Evolutionary conservation across 2,888 invertebrate genomes (phyloP), one percentile per base, ranked within the genome.

Genomic region (Tetragnatha montana): DNA sequence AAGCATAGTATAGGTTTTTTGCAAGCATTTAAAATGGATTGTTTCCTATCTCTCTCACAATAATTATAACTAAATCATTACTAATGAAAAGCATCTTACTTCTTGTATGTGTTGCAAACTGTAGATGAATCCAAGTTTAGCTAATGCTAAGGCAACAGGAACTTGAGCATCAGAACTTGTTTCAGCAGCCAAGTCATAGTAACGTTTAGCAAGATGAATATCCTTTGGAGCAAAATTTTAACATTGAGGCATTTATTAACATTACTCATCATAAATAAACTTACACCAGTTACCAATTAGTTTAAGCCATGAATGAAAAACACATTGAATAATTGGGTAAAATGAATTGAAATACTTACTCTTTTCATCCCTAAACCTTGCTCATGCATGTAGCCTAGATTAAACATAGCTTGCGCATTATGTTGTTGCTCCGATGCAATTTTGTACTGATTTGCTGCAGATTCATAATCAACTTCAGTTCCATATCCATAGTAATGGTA

Each of bases 351-450:
- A 81, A 68, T 12, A 35, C 88, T 71, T 92, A 95, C 95, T 94
- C 95, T 94, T 92, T 95, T 95, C 94, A 99, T 96, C 8, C 99
- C 99, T 47, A 99, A 94, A 0, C 99, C 99, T 92, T 97, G 97
- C 94, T 99, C 99, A 94, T 99, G 99, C 99, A 99, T 99, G 94
- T 99, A 99, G 47, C 98, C 99, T 91, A 99, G 95, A 94, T 99
- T 99, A 94, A 99, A 99, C 96, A 99, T 98, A 6, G 99, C 99
- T 93, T 99, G 98, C 0, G 99, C 98, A 94, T 97, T 98, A 93
- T 97, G 97, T 92, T 98, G 98, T 93, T 97, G 97, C 91, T 99
- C 99, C 0, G 97, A 97, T 0, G 98, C 98, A 92, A 97, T 95
- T 91, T 97, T 95, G 94, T 99, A 99, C 92, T 98, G 97, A 75